phyloP scores from a whole-genome alignment of 2,888 invertebrate species.

The Amaurobius ferox region DNA sequence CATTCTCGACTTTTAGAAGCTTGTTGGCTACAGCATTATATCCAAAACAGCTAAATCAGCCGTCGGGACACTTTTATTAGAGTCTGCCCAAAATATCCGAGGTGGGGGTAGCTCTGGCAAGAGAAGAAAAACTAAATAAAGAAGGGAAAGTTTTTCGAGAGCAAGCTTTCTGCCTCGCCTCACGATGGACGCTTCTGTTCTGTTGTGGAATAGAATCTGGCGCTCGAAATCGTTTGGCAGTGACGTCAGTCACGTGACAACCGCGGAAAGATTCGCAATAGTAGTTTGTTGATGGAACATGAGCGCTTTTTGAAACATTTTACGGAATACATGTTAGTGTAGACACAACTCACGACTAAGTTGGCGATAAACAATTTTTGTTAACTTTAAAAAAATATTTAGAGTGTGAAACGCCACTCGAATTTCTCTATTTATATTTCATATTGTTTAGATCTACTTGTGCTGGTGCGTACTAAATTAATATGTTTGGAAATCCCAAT shows the following conservation, averaged over 20 bases:
- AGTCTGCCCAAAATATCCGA: slow-evolving; percentile 53
- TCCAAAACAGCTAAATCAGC: slow-evolving; percentile 37
- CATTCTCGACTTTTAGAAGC: no score
- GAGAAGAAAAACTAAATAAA: slow-evolving; percentile 9
- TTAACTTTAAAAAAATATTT: no score
- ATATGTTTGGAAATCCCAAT: no score
- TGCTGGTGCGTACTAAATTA: no score
- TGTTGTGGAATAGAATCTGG: slow-evolving; percentile 31
- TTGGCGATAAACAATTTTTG: no score
- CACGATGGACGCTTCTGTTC: slow-evolving; percentile 31
- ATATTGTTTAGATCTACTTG: no score
- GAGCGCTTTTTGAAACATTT: background rate
- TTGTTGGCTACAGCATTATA: slow-evolving; percentile 1
- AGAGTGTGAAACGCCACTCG: no score
- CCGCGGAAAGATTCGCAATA: background rate
- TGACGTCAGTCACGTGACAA: slow-evolving; percentile 58
- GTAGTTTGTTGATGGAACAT: no score
- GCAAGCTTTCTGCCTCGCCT: slow-evolving; percentile 12
- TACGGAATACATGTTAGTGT: no score
- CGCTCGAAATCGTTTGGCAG: slow-evolving; percentile 44
- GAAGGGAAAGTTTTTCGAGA: slow-evolving; percentile 30
- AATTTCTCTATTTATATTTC: no score
- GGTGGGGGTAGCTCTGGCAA: background rate
- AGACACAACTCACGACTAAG: no score
- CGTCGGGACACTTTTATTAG: slow-evolving; percentile 30